Conservation (phyloP, 2,113 vertebrate genomes). For the Colius striatus region DNA sequence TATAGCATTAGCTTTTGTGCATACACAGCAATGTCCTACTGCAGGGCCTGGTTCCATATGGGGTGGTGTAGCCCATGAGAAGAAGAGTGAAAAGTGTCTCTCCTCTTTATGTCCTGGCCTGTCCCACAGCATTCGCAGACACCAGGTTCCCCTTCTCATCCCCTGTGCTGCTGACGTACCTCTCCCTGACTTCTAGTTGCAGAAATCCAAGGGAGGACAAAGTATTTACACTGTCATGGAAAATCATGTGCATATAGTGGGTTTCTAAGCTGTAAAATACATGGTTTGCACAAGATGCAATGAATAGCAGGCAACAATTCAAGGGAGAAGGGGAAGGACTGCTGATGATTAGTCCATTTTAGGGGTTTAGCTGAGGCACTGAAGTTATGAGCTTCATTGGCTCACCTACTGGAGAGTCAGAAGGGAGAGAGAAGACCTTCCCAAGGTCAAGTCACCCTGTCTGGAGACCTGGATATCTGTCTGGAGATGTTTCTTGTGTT, state of each 20-base stretch:
- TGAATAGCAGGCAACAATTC: neutral
- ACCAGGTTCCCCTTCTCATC: neutral
- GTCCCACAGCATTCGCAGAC: neutral
- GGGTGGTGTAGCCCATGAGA: neutral
- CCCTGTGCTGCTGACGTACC: neutral
- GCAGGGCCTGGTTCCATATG: neutral
- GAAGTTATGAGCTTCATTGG: neutral
- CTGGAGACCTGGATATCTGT: neutral
- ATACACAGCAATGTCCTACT: fast-evolving
- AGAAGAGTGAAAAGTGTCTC: neutral
- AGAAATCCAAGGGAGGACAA: neutral
- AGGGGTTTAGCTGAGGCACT: neutral
- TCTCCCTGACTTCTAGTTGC: neutral
- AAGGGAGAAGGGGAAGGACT: neutral
- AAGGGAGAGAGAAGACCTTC: neutral
- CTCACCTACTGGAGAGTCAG: neutral
- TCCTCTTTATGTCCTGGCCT: fast-evolving
- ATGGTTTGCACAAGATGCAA: neutral
- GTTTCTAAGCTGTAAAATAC: neutral
- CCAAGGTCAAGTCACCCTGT: neutral
- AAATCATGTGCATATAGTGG: fast-evolving
- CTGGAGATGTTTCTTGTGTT: neutral
- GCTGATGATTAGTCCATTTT: neutral
- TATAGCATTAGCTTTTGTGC: neutral
- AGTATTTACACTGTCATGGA: neutral